phyloP scores from a whole-genome alignment of 1,140 invertebrate genomes.

The Hycleus cichorii region DNA sequence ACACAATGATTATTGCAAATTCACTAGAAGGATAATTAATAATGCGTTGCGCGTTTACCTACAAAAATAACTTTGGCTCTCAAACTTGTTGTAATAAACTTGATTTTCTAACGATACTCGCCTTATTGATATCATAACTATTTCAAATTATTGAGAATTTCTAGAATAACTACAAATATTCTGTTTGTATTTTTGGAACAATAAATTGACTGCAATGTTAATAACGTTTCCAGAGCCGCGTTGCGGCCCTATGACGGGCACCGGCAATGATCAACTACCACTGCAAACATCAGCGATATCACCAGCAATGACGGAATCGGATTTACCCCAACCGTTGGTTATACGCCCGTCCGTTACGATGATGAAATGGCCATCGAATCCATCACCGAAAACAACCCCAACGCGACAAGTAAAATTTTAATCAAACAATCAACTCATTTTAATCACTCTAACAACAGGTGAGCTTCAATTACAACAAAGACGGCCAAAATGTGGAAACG shows the following conservation, averaged over 20 bases:
- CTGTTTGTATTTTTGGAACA: too few relatives aligned
- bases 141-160: too few relatives aligned
- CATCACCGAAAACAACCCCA: slow-evolving; percentile 34
- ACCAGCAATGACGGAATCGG: slow-evolving; percentile 43
- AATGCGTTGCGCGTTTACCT: too few relatives aligned
- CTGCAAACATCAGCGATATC: slow-evolving; percentile 37
- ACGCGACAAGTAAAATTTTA: slow-evolving; percentile 29
- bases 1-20: too few relatives aligned
- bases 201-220: too few relatives aligned
- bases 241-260: slow-evolving; percentile 48
- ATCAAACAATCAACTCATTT: not conserved
- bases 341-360: slow-evolving; percentile 46
- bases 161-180: too few relatives aligned
- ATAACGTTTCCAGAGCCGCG: slow-evolving; percentile 34
- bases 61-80: too few relatives aligned
- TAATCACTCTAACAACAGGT: slow-evolving; percentile 20
- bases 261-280: slow-evolving; percentile 33
- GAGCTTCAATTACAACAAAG: slow-evolving; percentile 33
- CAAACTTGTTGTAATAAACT: too few relatives aligned
- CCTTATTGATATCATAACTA: too few relatives aligned
- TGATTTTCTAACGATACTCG: too few relatives aligned
- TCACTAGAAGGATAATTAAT: too few relatives aligned
- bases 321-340: slow-evolving; percentile 46
- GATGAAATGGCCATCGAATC: slow-evolving; percentile 41
- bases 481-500: slow-evolving; percentile 24